Percentiles rank a stretch among this genome's conserved stretches.
Evolutionary conservation across 2,797 vertebrate species (phyloP).

Genomic region (Leptatherina wallacei): DNA sequence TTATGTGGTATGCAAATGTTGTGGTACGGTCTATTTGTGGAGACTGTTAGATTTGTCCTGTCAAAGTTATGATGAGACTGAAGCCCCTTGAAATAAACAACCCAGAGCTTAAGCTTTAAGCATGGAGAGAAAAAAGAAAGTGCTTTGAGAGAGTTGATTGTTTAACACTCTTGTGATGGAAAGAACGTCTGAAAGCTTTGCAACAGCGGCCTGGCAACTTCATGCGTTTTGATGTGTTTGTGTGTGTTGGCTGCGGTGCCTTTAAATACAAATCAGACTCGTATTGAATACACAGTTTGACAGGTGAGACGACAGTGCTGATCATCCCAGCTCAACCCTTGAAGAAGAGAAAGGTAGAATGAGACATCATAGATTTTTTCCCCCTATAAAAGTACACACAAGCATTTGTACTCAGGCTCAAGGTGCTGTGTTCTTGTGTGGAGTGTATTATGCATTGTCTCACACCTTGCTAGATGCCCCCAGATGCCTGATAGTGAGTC

Average conservation of each 20-base stretch:
- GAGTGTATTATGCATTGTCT: constrained; percentile 52
- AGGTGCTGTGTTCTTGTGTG: constrained; percentile 33
- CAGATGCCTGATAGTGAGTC: constrained; percentile 52
- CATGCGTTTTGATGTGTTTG: not conserved
- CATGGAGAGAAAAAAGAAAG: constrained; percentile 5
- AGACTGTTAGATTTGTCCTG: constrained; percentile 17
- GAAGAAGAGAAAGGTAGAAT: constrained; percentile 36
- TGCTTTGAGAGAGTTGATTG: constrained; percentile 36
- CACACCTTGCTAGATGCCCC: constrained; percentile 31
- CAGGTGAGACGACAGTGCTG: constrained; percentile 51
- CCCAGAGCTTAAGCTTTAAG: constrained; percentile 24
- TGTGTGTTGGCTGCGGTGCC: constrained; percentile 10
- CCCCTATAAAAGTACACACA: constrained; percentile 25
- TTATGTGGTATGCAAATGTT: constrained; percentile 69
- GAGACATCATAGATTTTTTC: constrained; percentile 43
- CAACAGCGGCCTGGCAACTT: constrained; percentile 51
- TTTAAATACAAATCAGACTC: constrained; percentile 50
- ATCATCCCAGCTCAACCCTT: constrained; percentile 40
- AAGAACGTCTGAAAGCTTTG: constrained; percentile 61
- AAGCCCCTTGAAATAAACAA: constrained; percentile 55
- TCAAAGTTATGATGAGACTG: constrained; percentile 21
- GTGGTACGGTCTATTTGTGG: constrained; percentile 57
- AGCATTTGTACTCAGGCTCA: constrained; percentile 34
- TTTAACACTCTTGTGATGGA: constrained; percentile 54
- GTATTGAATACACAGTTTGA: constrained; percentile 49